Evolutionary conservation across 1,140 invertebrate genomes (phyloP), one percentile per base, ranked within the genome.

Genomic region (Schlechtendalia chinensis): DNA sequence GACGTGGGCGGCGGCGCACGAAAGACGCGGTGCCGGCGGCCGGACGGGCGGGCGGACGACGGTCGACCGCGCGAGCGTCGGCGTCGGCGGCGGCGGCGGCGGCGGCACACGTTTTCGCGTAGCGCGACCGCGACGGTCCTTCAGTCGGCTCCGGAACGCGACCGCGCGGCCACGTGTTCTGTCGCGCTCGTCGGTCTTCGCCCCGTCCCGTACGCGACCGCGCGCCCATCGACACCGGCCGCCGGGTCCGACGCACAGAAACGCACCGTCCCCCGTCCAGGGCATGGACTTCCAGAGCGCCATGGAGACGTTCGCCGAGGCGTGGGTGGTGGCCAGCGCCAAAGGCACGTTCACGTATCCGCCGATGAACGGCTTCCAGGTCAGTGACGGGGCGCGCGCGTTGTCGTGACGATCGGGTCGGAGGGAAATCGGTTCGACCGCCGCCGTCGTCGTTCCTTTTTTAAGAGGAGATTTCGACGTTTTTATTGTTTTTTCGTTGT

Each of bases 221-320:
- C 19, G 4, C 54, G n/a, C n/a, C n/a, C n/a, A n/a, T n/a, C n/a
- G n/a, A n/a, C n/a, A n/a, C 10, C 8, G 0, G 10, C 27, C 5
- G 1, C 63, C n/a, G n/a, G n/a, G n/a, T n/a, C n/a, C n/a, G n/a
- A n/a, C n/a, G n/a, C n/a, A n/a, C n/a, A n/a, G n/a, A n/a, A n/a
- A n/a, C n/a, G n/a, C n/a, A n/a, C n/a, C n/a, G n/a, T n/a, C n/a
- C n/a, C n/a, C n/a, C n/a, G n/a, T n/a, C 39, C 6, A n/a, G 5
- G 22, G n/a, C 84, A 97, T 97, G 94, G 95, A 96, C 92, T 96
- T 96, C 90, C 94, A 96, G 89, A 95, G 94, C 89, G 95, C 95
- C 83, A 96, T 97, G 94, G 95, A 97, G 89, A 96, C 95, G 82
- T 97, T 97, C 86, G 94, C 95, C 74, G 96, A 97, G 88, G 95